These are phyloP conservation scores for Crocidura indochinensis DNA, from an alignment of 2,797 vertebrate genomes.

Conservation along the genomic window DNA sequence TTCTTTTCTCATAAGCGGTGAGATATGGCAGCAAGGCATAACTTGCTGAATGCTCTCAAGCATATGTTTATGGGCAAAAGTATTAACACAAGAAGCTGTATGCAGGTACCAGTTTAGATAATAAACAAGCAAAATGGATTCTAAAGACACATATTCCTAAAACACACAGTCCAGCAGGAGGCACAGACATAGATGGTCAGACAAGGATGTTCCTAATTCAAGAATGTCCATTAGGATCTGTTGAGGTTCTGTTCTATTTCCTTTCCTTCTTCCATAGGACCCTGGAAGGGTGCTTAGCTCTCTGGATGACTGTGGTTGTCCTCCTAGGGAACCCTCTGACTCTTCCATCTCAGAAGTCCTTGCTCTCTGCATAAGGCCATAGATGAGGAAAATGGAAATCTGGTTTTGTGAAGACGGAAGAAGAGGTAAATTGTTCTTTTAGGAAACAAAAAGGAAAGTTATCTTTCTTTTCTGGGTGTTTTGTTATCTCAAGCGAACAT, in stretches of 20 bases:
- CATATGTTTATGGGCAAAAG: neutral
- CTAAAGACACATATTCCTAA: neutral
- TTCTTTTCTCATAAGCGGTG: too few relatives aligned
- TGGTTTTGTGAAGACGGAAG: neutral
- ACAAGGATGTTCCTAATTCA: neutral
- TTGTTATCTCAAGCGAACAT: neutral
- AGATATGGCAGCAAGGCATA: too few relatives aligned
- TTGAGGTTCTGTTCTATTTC: neutral
- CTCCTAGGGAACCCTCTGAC: rapidly evolving
- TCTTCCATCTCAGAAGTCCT: neutral
- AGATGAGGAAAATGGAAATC: neutral
- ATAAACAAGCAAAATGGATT: too few relatives aligned
- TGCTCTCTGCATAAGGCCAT: rapidly evolving
- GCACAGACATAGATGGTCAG: neutral
- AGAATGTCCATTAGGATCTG: too few relatives aligned
- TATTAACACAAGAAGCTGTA: too few relatives aligned
- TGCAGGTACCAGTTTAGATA: neutral
- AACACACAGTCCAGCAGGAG: neutral
- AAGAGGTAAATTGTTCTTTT: too few relatives aligned
- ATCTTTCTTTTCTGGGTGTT: neutral
- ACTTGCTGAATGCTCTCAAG: neutral
- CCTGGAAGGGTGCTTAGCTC: neutral
- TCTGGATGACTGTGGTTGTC: neutral
- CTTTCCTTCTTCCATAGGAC: neutral
- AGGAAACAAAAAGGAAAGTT: too few relatives aligned